Percentiles rank a stretch among this genome's conserved stretches.
phyloP scores from a whole-genome alignment of 2,888 invertebrate genomes.

The Synanthedon myopaeformis region DNA sequence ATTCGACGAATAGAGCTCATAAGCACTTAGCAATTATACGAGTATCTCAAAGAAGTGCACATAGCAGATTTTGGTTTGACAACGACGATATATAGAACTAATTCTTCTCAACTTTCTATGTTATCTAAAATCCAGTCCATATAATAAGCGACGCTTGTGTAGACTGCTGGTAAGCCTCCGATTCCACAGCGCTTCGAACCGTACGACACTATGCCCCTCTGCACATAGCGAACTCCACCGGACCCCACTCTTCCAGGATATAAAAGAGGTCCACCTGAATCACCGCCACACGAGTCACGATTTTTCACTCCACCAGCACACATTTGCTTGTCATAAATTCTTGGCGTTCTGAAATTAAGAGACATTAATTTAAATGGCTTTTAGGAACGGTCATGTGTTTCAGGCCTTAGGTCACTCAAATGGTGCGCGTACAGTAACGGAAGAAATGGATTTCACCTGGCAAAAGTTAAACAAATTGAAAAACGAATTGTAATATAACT shows the following conservation, averaged over 20 bases:
- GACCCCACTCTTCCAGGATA: constrained; percentile 32
- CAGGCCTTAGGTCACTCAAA: too few relatives aligned
- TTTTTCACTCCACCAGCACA: constrained; percentile 66
- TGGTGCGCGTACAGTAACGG: too few relatives aligned
- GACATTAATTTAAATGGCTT: too few relatives aligned
- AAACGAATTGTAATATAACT: too few relatives aligned
- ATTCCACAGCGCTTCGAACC: constrained; percentile 66
- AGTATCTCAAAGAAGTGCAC: too few relatives aligned
- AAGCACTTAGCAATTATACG: too few relatives aligned
- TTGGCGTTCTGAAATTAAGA: constrained; percentile 21
- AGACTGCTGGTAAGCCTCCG: constrained; percentile 68
- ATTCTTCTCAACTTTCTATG: constrained; percentile 14
- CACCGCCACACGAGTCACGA: constrained; percentile 75
- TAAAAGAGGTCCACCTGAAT: constrained; percentile 77
- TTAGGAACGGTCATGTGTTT: too few relatives aligned
- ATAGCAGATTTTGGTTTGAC: too few relatives aligned
- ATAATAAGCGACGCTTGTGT: constrained; percentile 67
- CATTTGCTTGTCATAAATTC: constrained; percentile 55
- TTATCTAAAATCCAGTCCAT: constrained; percentile 73
- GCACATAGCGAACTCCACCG: constrained; percentile 59
- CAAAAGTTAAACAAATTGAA: too few relatives aligned
- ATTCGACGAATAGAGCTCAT: too few relatives aligned
- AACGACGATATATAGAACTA: too few relatives aligned
- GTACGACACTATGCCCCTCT: constrained; percentile 72
- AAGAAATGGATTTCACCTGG: too few relatives aligned